Evolutionary conservation across 1,140 invertebrate species (phyloP), one percentile per base, ranked within the genome.

Genomic region (Pomacea maculata): DNA sequence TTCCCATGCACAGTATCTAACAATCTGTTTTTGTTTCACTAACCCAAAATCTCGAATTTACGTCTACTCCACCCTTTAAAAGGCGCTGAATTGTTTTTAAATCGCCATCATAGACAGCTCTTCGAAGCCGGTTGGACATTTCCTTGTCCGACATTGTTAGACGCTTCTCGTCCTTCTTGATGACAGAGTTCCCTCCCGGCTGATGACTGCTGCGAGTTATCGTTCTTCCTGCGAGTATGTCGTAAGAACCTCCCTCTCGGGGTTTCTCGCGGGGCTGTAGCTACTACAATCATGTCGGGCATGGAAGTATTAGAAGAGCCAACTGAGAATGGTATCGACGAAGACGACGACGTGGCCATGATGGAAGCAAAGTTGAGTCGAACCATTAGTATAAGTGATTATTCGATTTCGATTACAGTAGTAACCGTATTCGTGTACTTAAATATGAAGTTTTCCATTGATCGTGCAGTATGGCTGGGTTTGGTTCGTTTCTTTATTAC

Each of bases 61-160:
- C 83, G 72, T 80, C 78, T 11, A 85, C 84, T 54, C 84, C 84
- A 29, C 84, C 82, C 68, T 85, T 85, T 52, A 85, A 52, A 29
- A 85, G 77, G 67, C 84, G 74, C 25, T 75, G 81, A 29, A 83
- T 79, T 19, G 83, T 73, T 63, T 65, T 80, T 7, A 80, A 61
- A 70, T 85, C 79, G 14, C 78, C 75, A 19, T 70, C 19, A 68
- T 76, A 75, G 10, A 85, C 79, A 52, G 84, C 84, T 29, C 64
- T 79, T 72, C 78, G 77, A 52, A 85, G 63, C 79, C 75, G 81
- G 6, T 80, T 64, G 11, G 57, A 71, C 45, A 80, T 54, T 34
- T 80, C 70, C 34, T 54, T 64, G 64, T 80, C 73, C 11, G 72
- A 65, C 72, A 75, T 68, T 73, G 29, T 55, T 17, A 34, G 14